phyloP scores from a whole-genome alignment of 2,797 vertebrate species.

The Brachyalestes nurse region DNA sequence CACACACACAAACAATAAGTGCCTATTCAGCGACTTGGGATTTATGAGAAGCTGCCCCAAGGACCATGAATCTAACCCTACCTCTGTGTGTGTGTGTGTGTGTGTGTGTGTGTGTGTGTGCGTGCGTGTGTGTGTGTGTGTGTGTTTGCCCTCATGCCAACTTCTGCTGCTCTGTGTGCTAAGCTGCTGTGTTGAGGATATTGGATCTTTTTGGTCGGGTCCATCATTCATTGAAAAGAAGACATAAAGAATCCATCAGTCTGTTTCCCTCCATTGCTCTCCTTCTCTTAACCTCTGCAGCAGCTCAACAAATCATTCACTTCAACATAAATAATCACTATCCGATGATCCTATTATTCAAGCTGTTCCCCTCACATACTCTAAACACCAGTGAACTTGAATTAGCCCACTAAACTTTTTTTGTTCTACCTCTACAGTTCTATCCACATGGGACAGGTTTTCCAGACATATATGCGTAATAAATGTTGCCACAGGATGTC shows the following conservation, averaged over 20 bases:
- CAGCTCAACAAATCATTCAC: constrained; percentile 12
- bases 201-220: constrained; percentile 1
- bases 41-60: constrained; percentile 2
- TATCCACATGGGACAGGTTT: neutral
- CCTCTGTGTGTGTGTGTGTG: constrained; percentile 11
- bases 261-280: neutral
- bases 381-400: neutral
- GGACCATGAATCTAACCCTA: neutral
- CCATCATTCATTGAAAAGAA: constrained; percentile 28
- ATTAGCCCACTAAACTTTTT: neutral
- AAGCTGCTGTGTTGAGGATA: constrained; percentile 4
- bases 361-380: neutral
- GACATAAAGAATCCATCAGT: constrained; percentile 6
- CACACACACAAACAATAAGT: neutral
- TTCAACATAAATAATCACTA: neutral
- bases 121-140: neutral
- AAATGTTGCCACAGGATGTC: too few species aligned
- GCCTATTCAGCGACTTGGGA: neutral
- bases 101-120: constrained; percentile 7
- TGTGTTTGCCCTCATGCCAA: constrained; percentile 7
- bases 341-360: neutral
- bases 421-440: neutral
- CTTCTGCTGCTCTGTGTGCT: neutral
- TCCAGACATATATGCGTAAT: neutral
- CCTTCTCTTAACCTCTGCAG: neutral